phyloP scores from a whole-genome alignment of 2,888 invertebrate species.

The Chymomyza caudatula region DNA sequence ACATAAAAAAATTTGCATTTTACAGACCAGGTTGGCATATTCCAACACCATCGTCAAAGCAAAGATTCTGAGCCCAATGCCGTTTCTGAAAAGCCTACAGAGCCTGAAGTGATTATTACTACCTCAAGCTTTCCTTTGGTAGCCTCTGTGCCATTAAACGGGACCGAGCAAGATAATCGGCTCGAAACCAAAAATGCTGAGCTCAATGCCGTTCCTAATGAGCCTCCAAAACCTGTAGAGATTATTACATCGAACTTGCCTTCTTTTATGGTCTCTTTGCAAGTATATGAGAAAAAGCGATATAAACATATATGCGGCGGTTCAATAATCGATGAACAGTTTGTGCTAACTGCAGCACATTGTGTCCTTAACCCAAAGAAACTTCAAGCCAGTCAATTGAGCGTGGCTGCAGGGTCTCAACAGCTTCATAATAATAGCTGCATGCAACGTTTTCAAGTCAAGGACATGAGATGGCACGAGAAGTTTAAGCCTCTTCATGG shows the following conservation, averaged over 20 bases:
- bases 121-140: too few relatives aligned
- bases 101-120: neutral
- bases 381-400: constrained; percentile 28
- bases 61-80: neutral
- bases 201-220: neutral
- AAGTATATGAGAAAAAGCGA: constrained; percentile 24
- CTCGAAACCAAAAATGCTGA: neutral
- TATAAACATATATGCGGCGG: constrained; percentile 72
- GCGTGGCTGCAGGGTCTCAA: constrained; percentile 52
- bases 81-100: neutral
- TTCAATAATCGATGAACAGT: constrained; percentile 62
- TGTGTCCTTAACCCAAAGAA: constrained; percentile 45
- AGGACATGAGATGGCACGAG: constrained; percentile 51
- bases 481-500: constrained; percentile 56
- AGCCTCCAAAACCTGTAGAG: neutral
- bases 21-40: neutral
- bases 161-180: too few relatives aligned
- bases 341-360: constrained; percentile 75
- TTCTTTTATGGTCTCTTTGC: constrained; percentile 56
- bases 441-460: constrained; percentile 49
- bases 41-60: neutral
- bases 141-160: neutral
- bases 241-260: neutral
- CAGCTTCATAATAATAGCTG: constrained; percentile 22
- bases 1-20: neutral